Evolutionary conservation across 2,113 vertebrate species (phyloP), one percentile per base, ranked within the genome.

Genomic region (Forbesichthys papilliferus): DNA sequence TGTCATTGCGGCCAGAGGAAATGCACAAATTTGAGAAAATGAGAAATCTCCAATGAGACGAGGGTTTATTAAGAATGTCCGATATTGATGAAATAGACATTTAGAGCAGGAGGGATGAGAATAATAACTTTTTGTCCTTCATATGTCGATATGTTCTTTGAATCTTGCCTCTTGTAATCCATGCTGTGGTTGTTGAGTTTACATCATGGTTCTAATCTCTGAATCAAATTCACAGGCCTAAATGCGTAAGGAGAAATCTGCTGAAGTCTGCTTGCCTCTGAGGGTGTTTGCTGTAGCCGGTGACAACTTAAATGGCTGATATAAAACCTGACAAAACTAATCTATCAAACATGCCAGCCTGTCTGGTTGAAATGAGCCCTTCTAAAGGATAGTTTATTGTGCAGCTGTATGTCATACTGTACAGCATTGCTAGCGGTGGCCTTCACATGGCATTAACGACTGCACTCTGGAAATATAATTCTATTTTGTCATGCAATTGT

Each of bases 241-340:
- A 78, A 64, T 77, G 14, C 67, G 18, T 64, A 11, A 62, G 70
- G 68, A 56, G 61, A 68, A 75, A 84, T 74, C 49, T 77, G 79
- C 75, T 75, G 68, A 70, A 80, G 81, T 71, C 69, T 80, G 69
- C 85, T 64, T 78, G 80, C 77, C 81, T 80, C 60, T n/a, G 62
- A 79, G 75, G 71, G 79, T 88, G 84, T 86, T 86, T 87, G 88
- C 87, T 67, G 81, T 77, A 68, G 61, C 77, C 71, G 85, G 61
- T 88, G 87, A 88, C 90, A 89, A 87, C 77, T 89, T 89, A 89
- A 91, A 91, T 88, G 87, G 83, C 83, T 88, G 86, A 88, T 89
- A 90, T 90, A 90, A 91, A 91, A 89, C 79, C 83, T 90, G 88
- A 90, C 88, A 87, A 82, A 84, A 82, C 84, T 87, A 84, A 91